Conservation (phyloP, 2,888 invertebrate genomes). For the Deilephila porcellus region DNA sequence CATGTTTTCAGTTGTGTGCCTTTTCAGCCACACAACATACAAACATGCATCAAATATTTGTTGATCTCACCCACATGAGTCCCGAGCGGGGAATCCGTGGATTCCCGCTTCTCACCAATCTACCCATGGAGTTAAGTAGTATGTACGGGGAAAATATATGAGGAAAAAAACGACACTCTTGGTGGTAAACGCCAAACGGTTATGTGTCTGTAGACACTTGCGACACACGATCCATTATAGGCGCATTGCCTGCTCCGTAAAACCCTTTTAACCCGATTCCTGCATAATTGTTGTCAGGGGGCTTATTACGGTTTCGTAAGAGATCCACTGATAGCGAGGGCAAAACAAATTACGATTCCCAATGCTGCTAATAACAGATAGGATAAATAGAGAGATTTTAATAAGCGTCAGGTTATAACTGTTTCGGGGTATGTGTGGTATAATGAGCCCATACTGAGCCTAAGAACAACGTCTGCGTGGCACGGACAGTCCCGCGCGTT, state of each 20-base stretch:
- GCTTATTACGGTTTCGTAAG: not conserved
- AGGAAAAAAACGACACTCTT: not conserved
- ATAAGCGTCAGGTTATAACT: too few species aligned
- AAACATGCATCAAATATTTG: too few species aligned
- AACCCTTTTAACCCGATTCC: slow-evolving; percentile 6
- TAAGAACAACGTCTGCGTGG: too few species aligned
- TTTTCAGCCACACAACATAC: too few species aligned
- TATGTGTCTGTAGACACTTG: not conserved
- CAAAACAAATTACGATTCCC: not conserved
- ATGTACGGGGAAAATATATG: not conserved
- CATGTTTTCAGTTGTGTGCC: too few species aligned
- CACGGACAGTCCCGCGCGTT: too few species aligned
- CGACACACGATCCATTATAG: not conserved
- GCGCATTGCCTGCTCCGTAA: not conserved
- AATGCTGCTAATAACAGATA: not conserved
- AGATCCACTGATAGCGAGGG: not conserved
- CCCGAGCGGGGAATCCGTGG: too few species aligned
- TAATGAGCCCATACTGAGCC: too few species aligned
- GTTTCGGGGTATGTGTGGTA: too few species aligned
- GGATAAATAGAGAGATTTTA: not conserved
- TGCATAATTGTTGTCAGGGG: slow-evolving; percentile 3
- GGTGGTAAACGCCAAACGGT: not conserved
- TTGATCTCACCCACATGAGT: too few species aligned
- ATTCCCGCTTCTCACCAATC: too few species aligned
- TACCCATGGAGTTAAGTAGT: not conserved